Conservation (phyloP, 2,113 vertebrate species). For the Crocuta crocuta region DNA sequence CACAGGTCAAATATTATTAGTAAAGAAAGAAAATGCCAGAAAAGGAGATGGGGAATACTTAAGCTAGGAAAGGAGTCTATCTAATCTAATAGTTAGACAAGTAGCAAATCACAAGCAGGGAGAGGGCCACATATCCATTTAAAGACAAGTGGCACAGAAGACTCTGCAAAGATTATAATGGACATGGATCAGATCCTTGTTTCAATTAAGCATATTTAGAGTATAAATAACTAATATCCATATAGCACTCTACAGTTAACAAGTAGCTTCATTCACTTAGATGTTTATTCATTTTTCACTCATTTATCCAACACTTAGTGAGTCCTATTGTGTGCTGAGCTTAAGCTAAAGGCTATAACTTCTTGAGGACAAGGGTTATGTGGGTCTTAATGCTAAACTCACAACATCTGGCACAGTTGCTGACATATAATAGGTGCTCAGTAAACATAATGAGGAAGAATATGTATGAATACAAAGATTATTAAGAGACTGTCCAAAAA, state of each 20-base stretch:
- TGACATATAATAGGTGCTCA: not conserved
- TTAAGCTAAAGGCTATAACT: not conserved
- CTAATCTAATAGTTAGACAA: conserved; percentile 39
- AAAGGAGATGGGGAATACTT: not conserved
- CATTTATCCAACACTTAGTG: not conserved
- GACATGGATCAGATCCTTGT: not conserved
- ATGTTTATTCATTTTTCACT: not conserved
- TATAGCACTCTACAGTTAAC: not conserved
- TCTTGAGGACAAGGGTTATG: not conserved
- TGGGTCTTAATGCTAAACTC: not conserved
- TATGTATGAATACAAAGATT: not conserved
- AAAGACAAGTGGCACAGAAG: not conserved
- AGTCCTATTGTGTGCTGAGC: not conserved
- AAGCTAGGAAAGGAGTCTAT: conserved; percentile 17
- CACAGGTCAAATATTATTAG: not conserved
- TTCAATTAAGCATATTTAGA: not conserved
- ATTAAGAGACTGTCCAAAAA: not conserved
- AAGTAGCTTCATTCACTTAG: conserved; percentile 14
- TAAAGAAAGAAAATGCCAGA: conserved; percentile 16
- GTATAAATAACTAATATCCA: conserved; percentile 15
- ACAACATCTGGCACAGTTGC: not conserved
- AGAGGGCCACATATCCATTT: not conserved
- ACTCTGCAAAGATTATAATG: not conserved
- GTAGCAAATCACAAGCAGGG: not conserved
- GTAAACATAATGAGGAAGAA: not conserved